A percentile compares a stretch with the other conserved stretches of the same genome.
Conservation (phyloP, 2,797 vertebrate genomes). For the Naso thynnoides region DNA sequence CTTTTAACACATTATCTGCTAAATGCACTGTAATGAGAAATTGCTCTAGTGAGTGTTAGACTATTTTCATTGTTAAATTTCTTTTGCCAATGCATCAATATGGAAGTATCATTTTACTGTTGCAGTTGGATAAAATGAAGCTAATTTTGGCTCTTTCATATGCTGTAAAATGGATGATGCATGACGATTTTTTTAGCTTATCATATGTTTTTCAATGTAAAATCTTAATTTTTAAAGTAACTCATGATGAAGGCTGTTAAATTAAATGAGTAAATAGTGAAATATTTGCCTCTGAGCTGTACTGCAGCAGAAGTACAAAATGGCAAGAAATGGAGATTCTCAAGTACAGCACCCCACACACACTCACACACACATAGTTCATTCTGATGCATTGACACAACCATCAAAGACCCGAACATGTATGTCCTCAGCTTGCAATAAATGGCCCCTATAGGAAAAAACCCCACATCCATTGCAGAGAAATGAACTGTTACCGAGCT, state of each 20-base stretch:
- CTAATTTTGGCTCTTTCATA: not conserved
- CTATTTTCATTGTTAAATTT: not conserved
- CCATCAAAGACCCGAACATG: conserved; percentile 27
- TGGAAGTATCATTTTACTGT: too few species aligned
- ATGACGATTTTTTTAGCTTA: not conserved
- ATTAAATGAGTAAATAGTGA: not conserved
- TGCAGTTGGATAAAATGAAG: too few species aligned
- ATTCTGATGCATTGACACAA: conserved; percentile 21
- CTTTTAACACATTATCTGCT: not conserved
- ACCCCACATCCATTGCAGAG: conserved; percentile 28
- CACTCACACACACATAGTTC: not conserved
- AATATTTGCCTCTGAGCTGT: not conserved
- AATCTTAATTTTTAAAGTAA: not conserved
- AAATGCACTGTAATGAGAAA: not conserved
- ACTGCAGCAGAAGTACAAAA: not conserved
- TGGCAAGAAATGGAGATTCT: not conserved
- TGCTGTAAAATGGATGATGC: not conserved
- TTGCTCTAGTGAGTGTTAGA: not conserved
- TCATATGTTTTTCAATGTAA: not conserved
- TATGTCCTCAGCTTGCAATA: conserved; percentile 49
- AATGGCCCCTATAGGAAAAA: conserved; percentile 11
- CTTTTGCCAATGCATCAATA: too few species aligned
- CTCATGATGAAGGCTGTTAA: not conserved
- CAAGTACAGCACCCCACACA: not conserved
- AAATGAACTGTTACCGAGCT: conserved; percentile 67